Base-by-base conservation (phyloP, 2,888 invertebrate species). In the Melitaea athalia region DNA sequence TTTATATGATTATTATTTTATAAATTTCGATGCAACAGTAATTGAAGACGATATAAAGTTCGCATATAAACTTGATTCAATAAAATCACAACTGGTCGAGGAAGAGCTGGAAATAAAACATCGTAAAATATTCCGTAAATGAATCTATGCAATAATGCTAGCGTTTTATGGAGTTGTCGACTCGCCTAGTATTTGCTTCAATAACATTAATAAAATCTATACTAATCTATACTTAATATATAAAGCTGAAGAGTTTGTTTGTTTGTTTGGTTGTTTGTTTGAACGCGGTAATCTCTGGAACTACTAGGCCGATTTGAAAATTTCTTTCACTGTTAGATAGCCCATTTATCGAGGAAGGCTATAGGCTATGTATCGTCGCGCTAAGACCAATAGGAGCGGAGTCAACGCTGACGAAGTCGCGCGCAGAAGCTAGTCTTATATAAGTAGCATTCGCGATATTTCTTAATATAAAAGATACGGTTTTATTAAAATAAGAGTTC, bases 21-120 rank as follows among this genome's bases (percentile, higher is more conserved):
- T 42, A 33, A 14, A 14, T 57, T 15, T 42, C 8, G 15, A 53
- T 33, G 1, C 47, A 67, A 69, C 62, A 67, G 65, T 71, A 71
- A 67, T 62, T 63, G 55, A 67, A 64, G 55, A 61, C 50, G 53
- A 77, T 75, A 74, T 72, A 72, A 74, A 63, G 64, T 73, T n/a
- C 68, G 69, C 47, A 71, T 66, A 67, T 72, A 76, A 76, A 77
- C 72, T 76, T 69, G 69, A 72, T 70, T 74, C 73, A 72, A 77
- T 74, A 74, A 75, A 74, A 75, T 72, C 63, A 73, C 69, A 74
- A 76, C 80, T 75, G 81, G 79, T 81, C 77, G 79, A 81, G 80
- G 88, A 87, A 81, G 85, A 86, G 78, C 82, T 84, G 87, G 88
- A 89, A 87, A 83, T 82, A 77, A 77, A 75, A 79, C 74, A 79